Base-by-base conservation (phyloP, 1,140 invertebrate species). In the Telenomus remus region DNA sequence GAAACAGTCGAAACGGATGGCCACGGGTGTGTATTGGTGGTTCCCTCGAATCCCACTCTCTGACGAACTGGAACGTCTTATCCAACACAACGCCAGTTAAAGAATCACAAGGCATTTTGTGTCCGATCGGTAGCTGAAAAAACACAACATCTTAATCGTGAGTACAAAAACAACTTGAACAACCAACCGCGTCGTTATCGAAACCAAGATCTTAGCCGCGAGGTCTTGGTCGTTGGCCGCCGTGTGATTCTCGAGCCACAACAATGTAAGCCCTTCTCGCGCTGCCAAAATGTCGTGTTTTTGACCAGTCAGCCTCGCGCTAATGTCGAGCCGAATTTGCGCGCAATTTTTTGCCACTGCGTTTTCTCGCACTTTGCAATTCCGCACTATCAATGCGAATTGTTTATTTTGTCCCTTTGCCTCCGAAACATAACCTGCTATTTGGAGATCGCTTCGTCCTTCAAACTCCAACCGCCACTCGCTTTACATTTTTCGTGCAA, bases 71-170 rank as follows among this genome's bases (percentile, higher is more conserved):
- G 47, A 69, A 55, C 50, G 39, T 63, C 63, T 56, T 66, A 66
- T 61, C 50, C 61, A 66, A 74, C 63, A 74, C 19, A 71, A 66
- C 55, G 61, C 55, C 19, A 60, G 57, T 46, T 55, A 68, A 66
- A 63, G 46, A 46, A 63, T 60, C 71, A 15, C 15, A 56, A 63
- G 13, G 46, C 27, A 75, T 63, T 75, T 75, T 56, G 51, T 60
- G 64, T 64, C 54, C 63, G 42, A 75, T 75, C 50, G 19, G 42
- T 47, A 42, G 19, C 19, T 14, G 9, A 44, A 49, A 60, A 43
- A 39, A 56, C 35, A 55, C 44, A 66, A 56, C 13, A 65, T 11
- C 59, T 16, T 9, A 66, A 66, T 16, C 70, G 70, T 73, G 66
- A 73, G 70, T 73, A 55, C 49, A 56, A 27, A 2, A 10, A 2